phyloP scores from a whole-genome alignment of 2,888 invertebrate genomes.

The Bellardia pandia region DNA sequence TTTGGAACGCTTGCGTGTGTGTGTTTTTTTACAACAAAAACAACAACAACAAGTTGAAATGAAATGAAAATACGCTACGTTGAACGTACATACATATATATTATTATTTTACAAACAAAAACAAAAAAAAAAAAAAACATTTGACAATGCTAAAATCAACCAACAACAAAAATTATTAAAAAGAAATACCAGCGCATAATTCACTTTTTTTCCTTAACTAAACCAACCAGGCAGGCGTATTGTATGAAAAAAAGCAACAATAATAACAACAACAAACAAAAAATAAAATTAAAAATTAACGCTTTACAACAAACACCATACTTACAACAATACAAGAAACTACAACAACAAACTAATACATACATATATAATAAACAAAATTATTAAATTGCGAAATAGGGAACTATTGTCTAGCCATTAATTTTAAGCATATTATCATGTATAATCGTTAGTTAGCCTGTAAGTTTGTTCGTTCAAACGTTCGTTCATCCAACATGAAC shows the following conservation, averaged over 20 bases:
- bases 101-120: constrained; percentile 30
- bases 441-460: constrained; percentile 64
- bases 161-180: constrained; percentile 23
- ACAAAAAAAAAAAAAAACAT: background rate
- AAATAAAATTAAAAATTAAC: constrained; percentile 26
- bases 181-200: constrained; percentile 21
- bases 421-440: constrained; percentile 71
- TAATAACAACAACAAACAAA: constrained; percentile 46
- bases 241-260: constrained; percentile 44
- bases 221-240: constrained; percentile 34
- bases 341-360: background rate
- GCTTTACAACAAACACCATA: constrained; percentile 59
- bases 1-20: constrained; percentile 43
- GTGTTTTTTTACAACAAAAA: constrained; percentile 22
- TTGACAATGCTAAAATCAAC: constrained; percentile 5
- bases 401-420: constrained; percentile 82
- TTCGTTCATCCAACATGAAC: background rate
- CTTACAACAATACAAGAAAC: constrained; percentile 30
- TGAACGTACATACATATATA: background rate
- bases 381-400: constrained; percentile 78
- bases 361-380: background rate
- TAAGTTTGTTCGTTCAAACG: constrained; percentile 50
- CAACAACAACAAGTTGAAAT: constrained; percentile 1
- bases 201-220: constrained; percentile 49
- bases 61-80: constrained; percentile 16